Conservation (phyloP, 2,797 vertebrate genomes). For the Triplophysa bombifrons region DNA sequence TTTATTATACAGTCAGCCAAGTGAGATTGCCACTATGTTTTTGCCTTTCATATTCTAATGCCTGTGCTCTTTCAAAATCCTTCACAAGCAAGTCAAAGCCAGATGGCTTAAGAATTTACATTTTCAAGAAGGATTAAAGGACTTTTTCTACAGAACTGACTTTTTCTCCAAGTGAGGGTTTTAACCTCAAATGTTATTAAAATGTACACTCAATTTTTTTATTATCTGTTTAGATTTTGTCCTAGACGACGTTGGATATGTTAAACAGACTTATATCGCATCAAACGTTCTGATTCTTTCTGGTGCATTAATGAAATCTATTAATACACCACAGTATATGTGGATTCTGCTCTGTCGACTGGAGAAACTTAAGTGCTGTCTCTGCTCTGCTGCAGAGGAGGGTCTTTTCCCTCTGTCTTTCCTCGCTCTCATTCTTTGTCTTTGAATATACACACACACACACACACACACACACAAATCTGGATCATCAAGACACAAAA, state of each 20-base stretch:
- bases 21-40: not conserved
- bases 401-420: slow-evolving; percentile 7
- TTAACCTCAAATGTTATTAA: not conserved
- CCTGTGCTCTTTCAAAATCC: not conserved
- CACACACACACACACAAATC: not conserved
- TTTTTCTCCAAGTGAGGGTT: not conserved
- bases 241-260: not conserved
- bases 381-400: not conserved
- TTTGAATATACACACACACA: not conserved
- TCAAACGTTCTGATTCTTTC: not conserved
- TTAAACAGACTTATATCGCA: not conserved
- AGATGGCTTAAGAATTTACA: not conserved
- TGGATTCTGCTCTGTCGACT: not conserved
- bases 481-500: slow-evolving; percentile 2
- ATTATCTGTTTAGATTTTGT: not conserved
- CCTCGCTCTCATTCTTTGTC: not conserved
- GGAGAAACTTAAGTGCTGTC: slow-evolving; percentile 2
- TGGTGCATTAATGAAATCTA: no score
- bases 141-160: not conserved
- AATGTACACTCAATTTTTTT: not conserved
- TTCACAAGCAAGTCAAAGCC: slow-evolving; percentile 11
- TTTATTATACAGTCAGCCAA: not conserved
- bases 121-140: slow-evolving; percentile 10
- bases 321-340: not conserved
- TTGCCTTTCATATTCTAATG: not conserved